Percentiles rank a stretch among this genome's conserved stretches.
phyloP scores from a whole-genome alignment of 2,113 vertebrate species.

The Spermophilus dauricus region DNA sequence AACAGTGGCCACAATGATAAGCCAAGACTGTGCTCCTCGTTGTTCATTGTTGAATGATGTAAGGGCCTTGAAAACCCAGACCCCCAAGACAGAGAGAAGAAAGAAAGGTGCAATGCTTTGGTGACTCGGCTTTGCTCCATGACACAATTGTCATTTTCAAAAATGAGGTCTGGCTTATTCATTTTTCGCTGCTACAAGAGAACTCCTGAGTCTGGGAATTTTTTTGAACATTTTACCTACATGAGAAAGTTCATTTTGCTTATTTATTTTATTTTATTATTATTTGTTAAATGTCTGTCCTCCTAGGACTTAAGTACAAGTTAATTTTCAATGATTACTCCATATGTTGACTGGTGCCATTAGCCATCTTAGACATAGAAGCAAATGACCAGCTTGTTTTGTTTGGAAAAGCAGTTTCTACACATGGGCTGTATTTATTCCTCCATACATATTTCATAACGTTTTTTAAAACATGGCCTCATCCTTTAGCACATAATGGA shows the following conservation, averaged over 20 bases:
- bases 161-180: background rate
- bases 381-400: slow-evolving; percentile 67
- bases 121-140: background rate
- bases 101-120: background rate
- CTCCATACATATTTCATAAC: slow-evolving; percentile 68
- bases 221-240: background rate
- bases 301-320: slow-evolving; percentile 39
- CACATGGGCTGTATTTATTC: background rate
- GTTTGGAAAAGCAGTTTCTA: slow-evolving; percentile 64
- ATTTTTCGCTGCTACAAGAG: background rate
- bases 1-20: background rate
- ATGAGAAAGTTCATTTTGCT: slow-evolving; percentile 11
- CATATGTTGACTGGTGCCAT: slow-evolving; percentile 43
- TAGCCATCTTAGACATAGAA: slow-evolving; percentile 68
- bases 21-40: background rate
- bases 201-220: background rate
- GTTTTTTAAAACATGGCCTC: background rate
- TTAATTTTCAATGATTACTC: slow-evolving; percentile 53
- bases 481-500: background rate
- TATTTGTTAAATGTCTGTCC: slow-evolving; percentile 4
- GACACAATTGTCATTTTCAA: background rate
- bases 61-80: background rate
- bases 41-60: background rate
- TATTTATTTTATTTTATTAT: slow-evolving; percentile 39
- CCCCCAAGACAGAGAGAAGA: background rate